phyloP scores from a whole-genome alignment of 37 sponge, comb jelly and placozoan genomes.

The Haliclona indistincta region DNA sequence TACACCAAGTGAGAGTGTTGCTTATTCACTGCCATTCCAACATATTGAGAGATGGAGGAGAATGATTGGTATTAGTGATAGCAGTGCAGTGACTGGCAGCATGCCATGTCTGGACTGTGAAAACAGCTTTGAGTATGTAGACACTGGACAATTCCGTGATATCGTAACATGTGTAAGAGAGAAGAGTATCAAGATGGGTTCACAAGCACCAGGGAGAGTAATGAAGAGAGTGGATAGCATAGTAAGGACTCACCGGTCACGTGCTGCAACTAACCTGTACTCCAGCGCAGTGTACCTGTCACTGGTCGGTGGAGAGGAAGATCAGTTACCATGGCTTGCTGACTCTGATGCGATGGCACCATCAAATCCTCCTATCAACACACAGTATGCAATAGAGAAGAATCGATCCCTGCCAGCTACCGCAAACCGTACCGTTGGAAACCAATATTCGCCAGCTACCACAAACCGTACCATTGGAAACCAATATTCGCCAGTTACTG shows the following conservation, averaged over 20 bases:
- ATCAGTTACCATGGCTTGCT: too few species aligned
- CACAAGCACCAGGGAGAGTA: background rate
- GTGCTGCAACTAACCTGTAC: background rate
- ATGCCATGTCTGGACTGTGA: conserved; percentile 7
- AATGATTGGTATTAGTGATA: conserved; percentile 12
- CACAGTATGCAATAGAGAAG: too few species aligned
- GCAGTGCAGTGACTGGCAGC: conserved; percentile 35
- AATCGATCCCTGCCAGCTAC: too few species aligned
- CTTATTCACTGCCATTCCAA: background rate
- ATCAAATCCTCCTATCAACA: too few species aligned
- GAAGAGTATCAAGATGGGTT: conserved; percentile 3
- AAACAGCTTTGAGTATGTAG: conserved; percentile 18
- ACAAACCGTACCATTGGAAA: too few species aligned
- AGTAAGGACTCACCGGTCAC: conserved; percentile 7
- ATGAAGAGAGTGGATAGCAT: conserved; percentile 11
- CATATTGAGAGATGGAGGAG: conserved; percentile 13
- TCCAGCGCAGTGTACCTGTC: conserved; percentile 7
- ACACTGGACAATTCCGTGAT: conserved; percentile 23
- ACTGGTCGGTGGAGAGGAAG: background rate
- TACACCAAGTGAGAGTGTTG: background rate
- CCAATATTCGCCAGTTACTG: too few species aligned
- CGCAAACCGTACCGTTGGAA: too few species aligned
- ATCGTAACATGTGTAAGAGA: background rate
- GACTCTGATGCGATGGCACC: too few species aligned
- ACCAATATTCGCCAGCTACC: too few species aligned